Conservation (phyloP, 2,888 invertebrate genomes). For the Rhagium mordax region DNA sequence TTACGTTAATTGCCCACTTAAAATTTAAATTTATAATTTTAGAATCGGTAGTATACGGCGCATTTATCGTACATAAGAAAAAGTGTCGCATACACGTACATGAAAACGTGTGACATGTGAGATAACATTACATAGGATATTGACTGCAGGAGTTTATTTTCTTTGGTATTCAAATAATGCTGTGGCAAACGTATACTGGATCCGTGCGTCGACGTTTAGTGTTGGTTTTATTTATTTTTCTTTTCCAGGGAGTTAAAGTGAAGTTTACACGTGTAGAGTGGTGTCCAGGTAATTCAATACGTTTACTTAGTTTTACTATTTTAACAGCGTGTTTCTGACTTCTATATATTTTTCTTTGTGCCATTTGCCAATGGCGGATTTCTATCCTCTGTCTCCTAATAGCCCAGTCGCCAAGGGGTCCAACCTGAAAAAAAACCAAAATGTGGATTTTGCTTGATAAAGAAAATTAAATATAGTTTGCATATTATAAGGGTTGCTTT, state of each 20-base stretch:
- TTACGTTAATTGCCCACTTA: not conserved
- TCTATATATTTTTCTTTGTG: no score
- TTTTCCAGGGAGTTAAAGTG: not conserved
- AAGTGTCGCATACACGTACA: not conserved
- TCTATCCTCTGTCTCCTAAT: no score
- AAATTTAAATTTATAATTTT: not conserved
- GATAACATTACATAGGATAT: not conserved
- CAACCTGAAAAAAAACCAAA: no score
- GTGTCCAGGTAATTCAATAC: not conserved
- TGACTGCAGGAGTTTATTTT: not conserved
- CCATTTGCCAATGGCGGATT: no score
- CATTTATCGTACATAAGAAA: not conserved
- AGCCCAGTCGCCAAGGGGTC: no score
- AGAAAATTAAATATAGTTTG: no score
- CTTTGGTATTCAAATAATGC: not conserved
- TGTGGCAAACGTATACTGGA: not conserved
- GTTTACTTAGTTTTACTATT: no score
- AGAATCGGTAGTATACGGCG: not conserved
- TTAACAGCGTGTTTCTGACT: no score
- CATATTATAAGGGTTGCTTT: no score
- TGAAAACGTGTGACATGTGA: not conserved
- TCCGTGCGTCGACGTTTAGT: not conserved
- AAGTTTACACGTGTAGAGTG: not conserved
- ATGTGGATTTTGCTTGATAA: no score
- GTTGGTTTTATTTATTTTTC: not conserved